Conservation (phyloP, 1,140 invertebrate genomes). For the Hirudo medicinalis region DNA sequence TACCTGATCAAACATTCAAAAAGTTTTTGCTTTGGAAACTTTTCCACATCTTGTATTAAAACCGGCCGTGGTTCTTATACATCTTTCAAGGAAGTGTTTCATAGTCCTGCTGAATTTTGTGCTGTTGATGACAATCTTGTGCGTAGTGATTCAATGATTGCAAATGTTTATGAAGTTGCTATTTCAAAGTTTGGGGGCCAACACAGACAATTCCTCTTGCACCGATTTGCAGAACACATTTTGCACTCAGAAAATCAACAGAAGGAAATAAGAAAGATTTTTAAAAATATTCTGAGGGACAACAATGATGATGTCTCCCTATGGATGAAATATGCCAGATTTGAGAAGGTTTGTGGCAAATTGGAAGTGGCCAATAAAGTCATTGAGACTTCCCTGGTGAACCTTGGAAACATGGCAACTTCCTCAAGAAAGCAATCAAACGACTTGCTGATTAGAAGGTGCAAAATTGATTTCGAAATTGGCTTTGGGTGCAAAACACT, state of each 20-base stretch:
- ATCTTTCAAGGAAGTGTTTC: too few species aligned
- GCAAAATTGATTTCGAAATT: neutral
- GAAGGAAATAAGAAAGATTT: neutral
- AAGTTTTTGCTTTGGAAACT: neutral
- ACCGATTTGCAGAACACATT: neutral
- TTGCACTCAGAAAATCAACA: neutral
- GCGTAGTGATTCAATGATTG: neutral
- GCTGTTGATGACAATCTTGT: neutral
- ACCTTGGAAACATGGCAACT: neutral
- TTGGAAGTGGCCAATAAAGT: neutral
- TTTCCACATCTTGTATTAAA: neutral
- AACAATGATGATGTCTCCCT: neutral
- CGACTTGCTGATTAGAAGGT: neutral
- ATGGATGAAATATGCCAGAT: constrained; percentile 9
- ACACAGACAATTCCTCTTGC: neutral
- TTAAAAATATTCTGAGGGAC: constrained; percentile 9
- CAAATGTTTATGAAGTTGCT: neutral
- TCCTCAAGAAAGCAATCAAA: neutral
- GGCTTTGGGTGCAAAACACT: neutral
- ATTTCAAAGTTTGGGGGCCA: neutral
- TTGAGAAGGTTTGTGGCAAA: neutral
- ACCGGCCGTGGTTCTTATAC: neutral
- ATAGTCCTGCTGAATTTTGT: too few species aligned
- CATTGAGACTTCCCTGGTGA: neutral
- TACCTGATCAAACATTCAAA: neutral